Evolutionary conservation across 2,113 vertebrate genomes (phyloP).

Genomic region (Struthidea cinerea): DNA sequence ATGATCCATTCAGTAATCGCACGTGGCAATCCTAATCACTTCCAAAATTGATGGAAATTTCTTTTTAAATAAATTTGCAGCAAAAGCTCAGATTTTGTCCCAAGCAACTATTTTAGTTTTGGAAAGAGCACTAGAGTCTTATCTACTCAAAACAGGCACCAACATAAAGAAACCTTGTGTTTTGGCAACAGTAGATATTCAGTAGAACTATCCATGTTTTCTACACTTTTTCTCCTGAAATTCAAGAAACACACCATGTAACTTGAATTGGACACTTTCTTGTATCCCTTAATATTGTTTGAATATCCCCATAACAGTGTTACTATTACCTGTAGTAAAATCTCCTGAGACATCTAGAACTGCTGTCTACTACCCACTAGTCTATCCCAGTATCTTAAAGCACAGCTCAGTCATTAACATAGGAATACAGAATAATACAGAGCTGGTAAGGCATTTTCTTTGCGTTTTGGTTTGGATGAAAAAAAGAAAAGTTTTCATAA

Average conservation of each 20-base stretch:
- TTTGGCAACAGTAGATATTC: neutral
- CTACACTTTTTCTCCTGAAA: neutral
- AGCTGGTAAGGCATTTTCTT: neutral
- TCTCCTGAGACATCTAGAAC: neutral
- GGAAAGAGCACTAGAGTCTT: neutral
- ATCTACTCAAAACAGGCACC: neutral
- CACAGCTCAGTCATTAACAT: neutral
- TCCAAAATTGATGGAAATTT: neutral
- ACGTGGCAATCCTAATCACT: neutral
- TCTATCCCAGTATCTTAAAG: neutral
- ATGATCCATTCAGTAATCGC: neutral
- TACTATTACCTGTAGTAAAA: neutral
- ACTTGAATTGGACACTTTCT: neutral
- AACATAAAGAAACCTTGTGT: neutral
- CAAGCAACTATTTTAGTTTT: neutral
- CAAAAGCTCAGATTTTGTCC: neutral
- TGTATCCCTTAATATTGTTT: neutral
- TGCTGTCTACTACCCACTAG: neutral
- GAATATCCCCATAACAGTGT: neutral
- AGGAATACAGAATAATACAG: neutral
- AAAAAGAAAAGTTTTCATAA: neutral
- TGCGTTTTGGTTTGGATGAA: neutral
- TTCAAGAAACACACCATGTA: neutral
- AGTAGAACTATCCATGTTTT: neutral
- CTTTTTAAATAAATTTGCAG: neutral